Evolutionary conservation across 2,797 vertebrate genomes (phyloP), one percentile per base, ranked within the genome.

Genomic region (Chaenodraco wilsoni): DNA sequence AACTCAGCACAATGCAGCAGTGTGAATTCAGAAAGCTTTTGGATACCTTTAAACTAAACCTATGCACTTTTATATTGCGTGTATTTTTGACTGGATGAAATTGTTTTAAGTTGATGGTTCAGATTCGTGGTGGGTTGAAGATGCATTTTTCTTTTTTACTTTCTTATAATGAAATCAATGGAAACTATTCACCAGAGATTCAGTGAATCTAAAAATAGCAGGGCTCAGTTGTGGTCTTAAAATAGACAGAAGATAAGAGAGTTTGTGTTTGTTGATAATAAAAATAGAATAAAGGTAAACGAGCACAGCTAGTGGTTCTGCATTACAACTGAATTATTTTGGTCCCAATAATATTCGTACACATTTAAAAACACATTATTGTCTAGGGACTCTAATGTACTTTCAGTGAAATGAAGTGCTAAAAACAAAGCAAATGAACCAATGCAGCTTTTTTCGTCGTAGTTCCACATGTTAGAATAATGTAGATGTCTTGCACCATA

Each of bases 161-260:
- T 59, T 23, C 31, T 48, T 21, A 19, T n/a, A 57, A 15, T 19
- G 7, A 64, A 57, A 57, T 33, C 10, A 46, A 13, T 27, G 17
- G 49, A 4, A 52, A 5, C 45, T 48, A 64, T 44, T 69, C 37
- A n/a, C 23, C 37, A 43, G 48, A 12, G 44, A 59, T 17, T 3
- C 12, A 21, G 10, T 27, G 21, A 44, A 23, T 61, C 8, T 48
- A 11, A 60, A 65, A 5, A 59, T 51, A 6, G 45, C 13, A 17
- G 17, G 54, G 52, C 46, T 63, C 33, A 40, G 44, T 44, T 50
- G 9, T 61, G 17, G 54, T 61, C 52, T 62, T 48, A 21, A 52
- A 72, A 66, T 63, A 59, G 23, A 46, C 23, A 23, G 12, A 72
- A 41, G 19, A 67, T 31, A 19, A 50, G 40, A 64, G 6, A 13